phyloP scores from a whole-genome alignment of 1,140 invertebrate species.

The Lepidurus couesii region DNA sequence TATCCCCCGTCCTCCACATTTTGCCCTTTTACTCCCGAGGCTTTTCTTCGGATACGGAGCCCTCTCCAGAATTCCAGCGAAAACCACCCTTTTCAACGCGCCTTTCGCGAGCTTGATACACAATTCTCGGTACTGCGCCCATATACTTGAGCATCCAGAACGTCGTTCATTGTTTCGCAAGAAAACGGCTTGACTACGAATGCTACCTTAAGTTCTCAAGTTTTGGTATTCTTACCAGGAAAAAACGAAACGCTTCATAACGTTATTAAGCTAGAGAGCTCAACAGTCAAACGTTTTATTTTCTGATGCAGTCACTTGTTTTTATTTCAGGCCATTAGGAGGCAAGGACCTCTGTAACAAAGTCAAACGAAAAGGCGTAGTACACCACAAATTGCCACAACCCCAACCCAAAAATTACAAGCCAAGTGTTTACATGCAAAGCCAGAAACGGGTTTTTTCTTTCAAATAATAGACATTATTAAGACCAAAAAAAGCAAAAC shows the following conservation, averaged over 20 bases:
- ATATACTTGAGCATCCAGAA: neutral
- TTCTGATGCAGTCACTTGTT: neutral
- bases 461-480: too few species aligned
- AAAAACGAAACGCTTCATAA: neutral
- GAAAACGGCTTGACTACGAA: conserved; percentile 21
- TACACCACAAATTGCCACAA: too few species aligned
- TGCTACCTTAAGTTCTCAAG: neutral
- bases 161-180: conserved; percentile 11
- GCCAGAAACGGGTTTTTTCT: too few species aligned
- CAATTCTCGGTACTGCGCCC: conserved; percentile 13
- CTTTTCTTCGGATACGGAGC: conserved; percentile 16
- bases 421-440: too few species aligned
- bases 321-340: neutral
- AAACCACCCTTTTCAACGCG: neutral
- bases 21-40: neutral
- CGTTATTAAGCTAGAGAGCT: neutral
- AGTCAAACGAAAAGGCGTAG: too few species aligned
- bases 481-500: too few species aligned
- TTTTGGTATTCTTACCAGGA: neutral
- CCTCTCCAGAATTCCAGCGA: neutral
- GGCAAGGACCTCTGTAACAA: too few species aligned
- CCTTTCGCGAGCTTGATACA: neutral
- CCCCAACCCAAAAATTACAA: too few species aligned
- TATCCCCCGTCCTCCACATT: neutral
- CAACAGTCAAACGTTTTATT: neutral